Evolutionary conservation across 1,140 invertebrate genomes (phyloP), one percentile per base, ranked within the genome.

Genomic region (Macrosteles quadrilineatus): DNA sequence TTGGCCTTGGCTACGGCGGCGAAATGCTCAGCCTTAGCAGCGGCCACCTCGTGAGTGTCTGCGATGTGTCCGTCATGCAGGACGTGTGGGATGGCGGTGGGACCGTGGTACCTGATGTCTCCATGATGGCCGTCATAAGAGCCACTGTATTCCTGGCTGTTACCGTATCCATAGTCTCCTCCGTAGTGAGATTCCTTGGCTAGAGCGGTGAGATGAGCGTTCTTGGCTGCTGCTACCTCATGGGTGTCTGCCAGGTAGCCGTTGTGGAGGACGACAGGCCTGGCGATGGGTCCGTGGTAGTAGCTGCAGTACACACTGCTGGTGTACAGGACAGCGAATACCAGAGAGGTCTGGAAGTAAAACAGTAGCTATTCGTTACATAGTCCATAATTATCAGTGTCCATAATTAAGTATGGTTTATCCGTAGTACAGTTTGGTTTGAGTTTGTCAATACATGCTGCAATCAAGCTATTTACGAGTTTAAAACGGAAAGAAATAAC

Each of bases 171-270:
- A n/a, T 50, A 17, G 47, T n/a, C n/a, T 2, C 31, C 59, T 9
- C 32, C 67, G 65, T 67, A 71, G 72, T 66, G 68, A 62, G 47
- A 67, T 50, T 32, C 73, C 40, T 59, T 63, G 27, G 67, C 66
- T 27, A 68, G 64, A 36, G 62, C 72, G n/a, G 72, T 65, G 45
- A 68, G 71, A 57, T 71, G 66, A 43, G 64, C 55, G 36, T 66
- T 53, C 69, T 76, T 77, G 67, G 75, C 75, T 40, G 63, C 71
- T 45, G 73, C 74, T 30, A 73, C 72, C 57, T 73, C 72, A 27
- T 69, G 72, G 21, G 72, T 71, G 59, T 73, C 71, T 30, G 71
- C 68, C 27, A 70, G 30, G 68, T 67, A 53, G 47, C 71, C 65
- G 45, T 55, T 62, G 17, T 45, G 23, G 21, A 32, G 27, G 23